Base-by-base conservation (phyloP, 2,888 invertebrate genomes). In the Meteorus cinctellus region DNA sequence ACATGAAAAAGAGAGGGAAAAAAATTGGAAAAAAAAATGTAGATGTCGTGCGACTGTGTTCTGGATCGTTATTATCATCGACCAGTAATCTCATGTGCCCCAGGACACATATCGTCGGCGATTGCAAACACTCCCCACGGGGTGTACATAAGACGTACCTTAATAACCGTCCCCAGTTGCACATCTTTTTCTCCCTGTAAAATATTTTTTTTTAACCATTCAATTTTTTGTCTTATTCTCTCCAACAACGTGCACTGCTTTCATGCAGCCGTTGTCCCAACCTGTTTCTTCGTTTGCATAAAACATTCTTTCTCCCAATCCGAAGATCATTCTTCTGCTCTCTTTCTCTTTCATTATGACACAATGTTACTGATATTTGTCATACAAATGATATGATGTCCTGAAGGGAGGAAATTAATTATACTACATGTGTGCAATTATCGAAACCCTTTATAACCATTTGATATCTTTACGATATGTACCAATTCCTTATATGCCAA, bases 61-160 rank as follows among this genome's bases (percentile, higher is more conserved):
- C 76, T 73, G 80, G 80, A 81, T 81, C 81, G 78, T 81, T 80
- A 81, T 80, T 81, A 81, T 81, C 81, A 80, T 80, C 78, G 79
- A 77, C 78, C 62, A 77, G 80, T 80, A 81, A 81, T 81, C 81
- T 81, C 75, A 55, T 75, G 79, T 79, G 80, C 81, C 79, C 77
- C 81, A 67, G 81, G 81, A 81, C 80, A 81, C 78, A 75, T 55
- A 48, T 77, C 72, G 77, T 74, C 72, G 36, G 76, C 78, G 77
- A 81, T 81, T 76, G 78, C 78, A 80, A 83, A 80, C 78, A 80
- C 83, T 81, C 82, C 82, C 82, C 82, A 82, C 79, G 79, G 82
- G 82, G 78, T 76, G 55, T 31, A 36, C 10, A 19, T 63, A 78
- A 78, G 79, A 74, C 70, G 80, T 77, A 79, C 80, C 80, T 81